These are phyloP conservation scores for Nothoprocta perdicaria DNA, from an alignment of 2,113 vertebrate species.

Conservation along the genomic window DNA sequence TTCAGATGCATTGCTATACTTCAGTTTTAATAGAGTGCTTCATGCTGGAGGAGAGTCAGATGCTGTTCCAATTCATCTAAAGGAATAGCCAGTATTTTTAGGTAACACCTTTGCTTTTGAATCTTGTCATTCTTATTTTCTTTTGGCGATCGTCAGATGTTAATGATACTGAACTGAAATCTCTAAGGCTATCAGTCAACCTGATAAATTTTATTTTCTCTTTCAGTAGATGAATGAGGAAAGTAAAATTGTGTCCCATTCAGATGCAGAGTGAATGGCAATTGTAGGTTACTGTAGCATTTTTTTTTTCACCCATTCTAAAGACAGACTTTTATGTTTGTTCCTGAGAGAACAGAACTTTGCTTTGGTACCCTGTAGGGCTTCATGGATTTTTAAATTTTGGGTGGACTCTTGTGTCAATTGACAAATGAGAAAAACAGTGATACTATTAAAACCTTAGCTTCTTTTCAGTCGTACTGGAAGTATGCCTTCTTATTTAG, in stretches of 20 bases:
- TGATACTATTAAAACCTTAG: neutral
- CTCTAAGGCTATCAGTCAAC: neutral
- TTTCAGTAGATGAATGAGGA: neutral
- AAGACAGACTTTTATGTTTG: neutral
- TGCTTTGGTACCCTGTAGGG: neutral
- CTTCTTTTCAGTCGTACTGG: neutral
- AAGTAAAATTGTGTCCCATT: neutral
- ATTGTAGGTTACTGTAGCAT: neutral
- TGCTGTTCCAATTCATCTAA: neutral
- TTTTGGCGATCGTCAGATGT: neutral
- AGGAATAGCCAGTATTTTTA: neutral
- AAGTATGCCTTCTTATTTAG: neutral
- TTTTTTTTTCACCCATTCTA: neutral
- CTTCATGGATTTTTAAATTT: slow-evolving; percentile 3
- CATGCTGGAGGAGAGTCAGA: neutral
- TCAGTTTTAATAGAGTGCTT: slow-evolving; percentile 14
- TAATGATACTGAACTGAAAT: neutral
- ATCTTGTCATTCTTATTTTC: neutral
- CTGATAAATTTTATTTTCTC: neutral
- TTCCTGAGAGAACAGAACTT: neutral
- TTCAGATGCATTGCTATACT: neutral
- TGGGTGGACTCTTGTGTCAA: neutral
- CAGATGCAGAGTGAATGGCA: slow-evolving; percentile 7
- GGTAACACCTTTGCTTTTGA: neutral
- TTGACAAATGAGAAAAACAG: neutral